These are phyloP conservation scores for Beris chalybata DNA, from an alignment of 2,888 invertebrate species.

Conservation along the genomic window DNA sequence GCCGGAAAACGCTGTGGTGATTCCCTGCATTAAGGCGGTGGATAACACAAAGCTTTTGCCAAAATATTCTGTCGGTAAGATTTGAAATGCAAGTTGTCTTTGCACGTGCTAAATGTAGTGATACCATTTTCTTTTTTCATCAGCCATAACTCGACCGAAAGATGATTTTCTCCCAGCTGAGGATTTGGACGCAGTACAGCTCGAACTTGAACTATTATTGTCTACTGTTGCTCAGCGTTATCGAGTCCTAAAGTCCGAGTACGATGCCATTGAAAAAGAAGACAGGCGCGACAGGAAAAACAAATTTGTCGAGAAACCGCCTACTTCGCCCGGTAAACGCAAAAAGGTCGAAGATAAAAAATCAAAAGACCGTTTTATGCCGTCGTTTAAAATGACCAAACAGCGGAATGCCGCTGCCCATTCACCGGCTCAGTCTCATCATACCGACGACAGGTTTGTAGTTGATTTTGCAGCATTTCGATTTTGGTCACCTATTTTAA, in stretches of 20 bases:
- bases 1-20: constrained; percentile 42
- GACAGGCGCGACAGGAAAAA: constrained; percentile 61
- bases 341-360: constrained; percentile 57
- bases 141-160: constrained; percentile 65
- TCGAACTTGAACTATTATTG: constrained; percentile 83
- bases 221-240: constrained; percentile 80
- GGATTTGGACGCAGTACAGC: constrained; percentile 83
- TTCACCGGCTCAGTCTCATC: constrained; percentile 56
- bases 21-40: constrained; percentile 69
- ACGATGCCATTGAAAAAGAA: constrained; percentile 67
- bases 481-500: no score
- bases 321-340: constrained; percentile 48
- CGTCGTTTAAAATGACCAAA: constrained; percentile 64
- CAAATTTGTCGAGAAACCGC: constrained; percentile 39
- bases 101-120: background rate
- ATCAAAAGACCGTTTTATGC: constrained; percentile 61
- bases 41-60: constrained; percentile 71
- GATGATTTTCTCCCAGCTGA: constrained; percentile 84
- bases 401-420: constrained; percentile 58
- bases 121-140: constrained; percentile 30
- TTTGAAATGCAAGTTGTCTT: background rate
- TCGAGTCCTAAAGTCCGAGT: constrained; percentile 76
- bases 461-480: background rate
- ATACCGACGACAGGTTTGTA: constrained; percentile 56
- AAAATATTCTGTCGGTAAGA: constrained; percentile 62